A percentile compares a stretch with the other conserved stretches of the same genome.
These are phyloP conservation scores for Rhizomys pruinosus DNA, from an alignment of 2,113 vertebrate species.

Conservation along the genomic window DNA sequence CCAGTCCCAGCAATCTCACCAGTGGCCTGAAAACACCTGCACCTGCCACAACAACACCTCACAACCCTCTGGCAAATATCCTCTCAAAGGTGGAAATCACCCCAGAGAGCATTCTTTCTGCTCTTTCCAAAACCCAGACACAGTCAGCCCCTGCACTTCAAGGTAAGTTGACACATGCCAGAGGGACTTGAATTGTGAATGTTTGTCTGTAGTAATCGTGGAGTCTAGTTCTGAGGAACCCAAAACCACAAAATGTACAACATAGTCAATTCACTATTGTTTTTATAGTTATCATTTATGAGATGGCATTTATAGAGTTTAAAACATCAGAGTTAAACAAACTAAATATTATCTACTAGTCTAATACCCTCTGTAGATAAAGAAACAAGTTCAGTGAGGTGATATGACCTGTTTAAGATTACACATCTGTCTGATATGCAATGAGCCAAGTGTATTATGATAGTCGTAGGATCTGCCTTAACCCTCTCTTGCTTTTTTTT, in stretches of 20 bases:
- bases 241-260: constrained; percentile 22
- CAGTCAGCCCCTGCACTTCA: constrained; percentile 88
- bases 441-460: background rate
- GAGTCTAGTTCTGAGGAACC: constrained; percentile 42
- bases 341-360: constrained; percentile 12
- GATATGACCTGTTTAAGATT: background rate
- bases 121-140: constrained; percentile 95
- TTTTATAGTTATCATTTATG: background rate
- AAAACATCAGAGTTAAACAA: background rate
- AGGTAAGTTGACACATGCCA: constrained; percentile 84
- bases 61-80: constrained; percentile 94
- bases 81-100: constrained; percentile 97
- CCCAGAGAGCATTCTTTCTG: constrained; percentile 95
- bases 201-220: constrained; percentile 5
- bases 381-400: constrained; percentile 14
- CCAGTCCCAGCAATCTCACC: constrained; percentile 89
- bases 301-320: background rate
- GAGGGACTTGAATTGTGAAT: background rate
- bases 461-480: background rate
- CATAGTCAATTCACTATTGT: background rate
- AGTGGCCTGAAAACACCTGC: constrained; percentile 88
- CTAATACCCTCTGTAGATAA: background rate
- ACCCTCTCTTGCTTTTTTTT: background rate
- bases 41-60: constrained; percentile 82
- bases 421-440: background rate